Conservation (phyloP, 2,888 invertebrate genomes). For the Pachycephus smyrnensis region DNA sequence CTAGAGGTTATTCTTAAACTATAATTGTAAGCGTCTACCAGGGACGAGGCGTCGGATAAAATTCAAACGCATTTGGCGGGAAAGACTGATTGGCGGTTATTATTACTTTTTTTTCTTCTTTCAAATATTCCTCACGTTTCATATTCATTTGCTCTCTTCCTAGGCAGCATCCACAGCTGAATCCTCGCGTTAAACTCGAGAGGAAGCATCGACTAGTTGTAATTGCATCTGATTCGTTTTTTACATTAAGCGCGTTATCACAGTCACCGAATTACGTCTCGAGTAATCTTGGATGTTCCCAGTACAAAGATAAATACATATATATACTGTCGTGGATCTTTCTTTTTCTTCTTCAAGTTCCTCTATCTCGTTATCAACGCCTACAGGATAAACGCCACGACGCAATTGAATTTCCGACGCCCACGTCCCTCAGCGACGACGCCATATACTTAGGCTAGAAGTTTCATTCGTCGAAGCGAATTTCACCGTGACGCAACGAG, state of each 20-base stretch:
- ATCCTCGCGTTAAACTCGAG: background rate
- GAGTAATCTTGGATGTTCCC: background rate
- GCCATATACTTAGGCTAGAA: background rate
- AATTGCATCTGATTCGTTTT: conserved; percentile 2
- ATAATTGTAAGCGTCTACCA: conserved; percentile 36
- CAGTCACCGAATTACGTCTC: background rate
- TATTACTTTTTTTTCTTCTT: too few species aligned
- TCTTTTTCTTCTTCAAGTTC: background rate
- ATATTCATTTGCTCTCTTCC: background rate
- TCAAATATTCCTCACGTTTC: too few species aligned
- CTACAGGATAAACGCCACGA: background rate
- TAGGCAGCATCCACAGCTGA: background rate
- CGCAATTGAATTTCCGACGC: background rate
- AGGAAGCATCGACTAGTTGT: background rate
- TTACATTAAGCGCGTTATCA: background rate
- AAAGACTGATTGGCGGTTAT: background rate
- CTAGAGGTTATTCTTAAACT: conserved; percentile 34
- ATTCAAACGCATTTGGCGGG: background rate
- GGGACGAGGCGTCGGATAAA: conserved; percentile 42
- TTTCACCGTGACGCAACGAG: conserved; percentile 21
- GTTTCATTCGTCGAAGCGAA: background rate
- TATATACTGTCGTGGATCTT: background rate
- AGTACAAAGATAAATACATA: background rate
- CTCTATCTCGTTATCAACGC: background rate
- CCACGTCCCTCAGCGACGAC: background rate